Evolutionary conservation across 2,797 vertebrate genomes (phyloP).

Genomic region (Anguilla anguilla): DNA sequence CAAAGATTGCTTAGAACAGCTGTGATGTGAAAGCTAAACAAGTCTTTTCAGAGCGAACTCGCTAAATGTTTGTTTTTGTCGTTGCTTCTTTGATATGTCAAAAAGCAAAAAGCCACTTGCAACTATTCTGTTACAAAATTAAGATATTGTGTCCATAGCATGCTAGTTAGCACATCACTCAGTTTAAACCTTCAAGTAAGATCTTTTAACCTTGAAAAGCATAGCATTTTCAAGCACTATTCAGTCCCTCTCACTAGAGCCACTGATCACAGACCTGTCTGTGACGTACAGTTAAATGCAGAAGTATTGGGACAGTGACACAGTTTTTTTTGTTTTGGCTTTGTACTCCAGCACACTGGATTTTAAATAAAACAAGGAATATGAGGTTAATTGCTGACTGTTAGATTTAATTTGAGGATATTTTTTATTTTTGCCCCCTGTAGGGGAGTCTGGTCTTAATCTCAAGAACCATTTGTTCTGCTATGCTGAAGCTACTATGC

Average conservation of each 20-base stretch:
- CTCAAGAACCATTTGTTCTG: too few species aligned
- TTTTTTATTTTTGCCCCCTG: too few species aligned
- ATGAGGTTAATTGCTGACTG: too few species aligned
- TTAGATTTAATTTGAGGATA: too few species aligned
- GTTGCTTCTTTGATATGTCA: not conserved
- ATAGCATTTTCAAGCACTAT: not conserved
- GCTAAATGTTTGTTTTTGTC: not conserved
- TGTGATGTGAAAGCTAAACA: conserved; percentile 24
- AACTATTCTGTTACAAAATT: not conserved
- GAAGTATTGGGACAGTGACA: too few species aligned
- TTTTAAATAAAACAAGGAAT: too few species aligned
- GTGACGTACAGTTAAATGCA: not conserved
- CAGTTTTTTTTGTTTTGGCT: too few species aligned
- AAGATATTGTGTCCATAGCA: not conserved
- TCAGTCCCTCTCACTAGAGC: not conserved
- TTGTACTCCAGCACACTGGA: too few species aligned
- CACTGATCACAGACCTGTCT: not conserved
- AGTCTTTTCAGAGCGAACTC: not conserved
- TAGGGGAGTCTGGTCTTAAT: too few species aligned
- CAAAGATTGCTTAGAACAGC: conserved; percentile 17
- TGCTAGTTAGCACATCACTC: not conserved
- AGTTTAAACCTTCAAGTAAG: not conserved
- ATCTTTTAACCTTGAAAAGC: not conserved
- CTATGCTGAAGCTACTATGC: too few species aligned
- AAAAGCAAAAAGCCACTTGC: not conserved